Evolutionary conservation across 2,113 vertebrate genomes (phyloP).

Genomic region (Geococcyx californianus): DNA sequence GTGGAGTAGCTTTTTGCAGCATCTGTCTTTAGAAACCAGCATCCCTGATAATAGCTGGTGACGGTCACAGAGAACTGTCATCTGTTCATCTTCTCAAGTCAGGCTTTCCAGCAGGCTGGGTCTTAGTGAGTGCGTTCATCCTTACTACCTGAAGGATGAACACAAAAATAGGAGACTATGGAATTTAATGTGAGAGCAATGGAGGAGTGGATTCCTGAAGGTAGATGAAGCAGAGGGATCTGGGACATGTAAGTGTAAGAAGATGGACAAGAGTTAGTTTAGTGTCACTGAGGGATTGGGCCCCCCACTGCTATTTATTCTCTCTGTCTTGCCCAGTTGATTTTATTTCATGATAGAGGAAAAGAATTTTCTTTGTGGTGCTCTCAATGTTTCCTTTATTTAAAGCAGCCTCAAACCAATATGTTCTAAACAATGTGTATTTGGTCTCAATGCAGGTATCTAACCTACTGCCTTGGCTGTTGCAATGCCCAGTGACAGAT

Average conservation of each 20-base stretch:
- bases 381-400: background rate
- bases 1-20: background rate
- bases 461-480: background rate
- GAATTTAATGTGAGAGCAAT: background rate
- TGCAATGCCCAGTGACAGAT: background rate
- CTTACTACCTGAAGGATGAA: background rate
- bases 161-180: background rate
- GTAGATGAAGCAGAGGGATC: background rate
- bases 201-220: background rate
- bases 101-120: background rate
- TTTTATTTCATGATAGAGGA: background rate
- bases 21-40: background rate
- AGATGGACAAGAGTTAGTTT: background rate
- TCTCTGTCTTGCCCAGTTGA: background rate
- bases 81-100: background rate
- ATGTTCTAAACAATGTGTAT: background rate
- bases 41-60: background rate
- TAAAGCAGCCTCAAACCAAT: background rate
- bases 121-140: background rate
- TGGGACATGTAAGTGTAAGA: background rate
- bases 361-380: background rate
- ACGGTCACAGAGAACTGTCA: background rate
- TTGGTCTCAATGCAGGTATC: background rate
- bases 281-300: background rate
- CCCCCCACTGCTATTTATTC: background rate